Evolutionary conservation across 2,113 vertebrate species (phyloP).

Genomic region (Eidolon helvum): DNA sequence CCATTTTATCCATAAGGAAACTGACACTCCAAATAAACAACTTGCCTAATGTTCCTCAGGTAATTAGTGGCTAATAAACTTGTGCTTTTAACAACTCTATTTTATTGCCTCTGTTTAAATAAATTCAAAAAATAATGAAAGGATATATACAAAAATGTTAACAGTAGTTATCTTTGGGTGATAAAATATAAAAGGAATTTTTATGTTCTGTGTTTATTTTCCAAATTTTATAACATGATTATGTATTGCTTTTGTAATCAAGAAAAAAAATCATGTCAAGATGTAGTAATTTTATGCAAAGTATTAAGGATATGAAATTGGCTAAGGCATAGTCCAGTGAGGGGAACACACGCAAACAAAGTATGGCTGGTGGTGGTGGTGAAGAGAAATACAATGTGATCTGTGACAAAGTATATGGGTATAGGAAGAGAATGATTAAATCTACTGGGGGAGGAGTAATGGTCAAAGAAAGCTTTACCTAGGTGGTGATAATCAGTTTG

Average conservation of each 20-base stretch:
- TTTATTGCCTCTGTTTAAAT: conserved; percentile 1
- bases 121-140: conserved; percentile 33
- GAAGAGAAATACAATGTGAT: background rate
- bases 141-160: background rate
- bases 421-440: background rate
- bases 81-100: background rate
- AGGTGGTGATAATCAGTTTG: background rate
- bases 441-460: background rate
- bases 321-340: background rate
- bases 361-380: background rate
- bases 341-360: background rate
- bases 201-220: conserved; percentile 10
- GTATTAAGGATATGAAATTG: background rate
- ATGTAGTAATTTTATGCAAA: conserved; percentile 15
- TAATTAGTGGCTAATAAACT: background rate
- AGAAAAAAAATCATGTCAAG: background rate
- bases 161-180: background rate
- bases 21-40: background rate
- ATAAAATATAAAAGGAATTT: background rate
- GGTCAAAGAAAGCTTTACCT: background rate
- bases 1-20: background rate
- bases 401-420: background rate
- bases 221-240: background rate
- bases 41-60: background rate
- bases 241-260: background rate